phyloP scores from a whole-genome alignment of 2,888 invertebrate species.

The Deilephila porcellus region DNA sequence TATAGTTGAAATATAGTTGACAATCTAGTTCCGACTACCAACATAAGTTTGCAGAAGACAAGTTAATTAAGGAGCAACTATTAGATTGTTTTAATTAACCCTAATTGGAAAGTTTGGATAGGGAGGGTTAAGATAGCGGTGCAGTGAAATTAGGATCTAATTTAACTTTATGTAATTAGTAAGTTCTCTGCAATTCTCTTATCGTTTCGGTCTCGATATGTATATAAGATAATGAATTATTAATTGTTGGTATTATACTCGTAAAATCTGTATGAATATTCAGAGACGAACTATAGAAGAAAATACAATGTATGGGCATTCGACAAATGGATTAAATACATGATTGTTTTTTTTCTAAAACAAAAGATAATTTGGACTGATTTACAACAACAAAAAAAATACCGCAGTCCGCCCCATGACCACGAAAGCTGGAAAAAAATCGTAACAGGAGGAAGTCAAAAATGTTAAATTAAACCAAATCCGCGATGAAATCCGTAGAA shows the following conservation, averaged over 20 bases:
- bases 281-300: too few relatives aligned
- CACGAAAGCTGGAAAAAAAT: too few relatives aligned
- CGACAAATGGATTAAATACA: too few relatives aligned
- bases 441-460: too few relatives aligned
- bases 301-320: too few relatives aligned
- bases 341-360: background rate
- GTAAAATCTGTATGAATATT: background rate
- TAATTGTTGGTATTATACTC: background rate
- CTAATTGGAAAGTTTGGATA: slow-evolving; percentile 17
- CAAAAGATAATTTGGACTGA: background rate
- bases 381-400: too few relatives aligned
- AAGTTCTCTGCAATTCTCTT: background rate
- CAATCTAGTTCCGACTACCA: background rate
- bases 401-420: too few relatives aligned
- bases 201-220: background rate
- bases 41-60: slow-evolving; percentile 5
- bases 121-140: background rate
- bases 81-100: slow-evolving; percentile 36
- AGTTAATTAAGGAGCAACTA: background rate
- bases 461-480: too few relatives aligned
- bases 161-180: slow-evolving; percentile 13
- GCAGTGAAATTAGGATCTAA: slow-evolving; percentile 5
- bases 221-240: background rate
- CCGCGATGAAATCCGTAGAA: too few relatives aligned
- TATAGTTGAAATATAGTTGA: background rate